A percentile compares a stretch with the other conserved stretches of the same genome.
Conservation (phyloP, 2,113 vertebrate genomes). For the Aptenodytes patagonicus region DNA sequence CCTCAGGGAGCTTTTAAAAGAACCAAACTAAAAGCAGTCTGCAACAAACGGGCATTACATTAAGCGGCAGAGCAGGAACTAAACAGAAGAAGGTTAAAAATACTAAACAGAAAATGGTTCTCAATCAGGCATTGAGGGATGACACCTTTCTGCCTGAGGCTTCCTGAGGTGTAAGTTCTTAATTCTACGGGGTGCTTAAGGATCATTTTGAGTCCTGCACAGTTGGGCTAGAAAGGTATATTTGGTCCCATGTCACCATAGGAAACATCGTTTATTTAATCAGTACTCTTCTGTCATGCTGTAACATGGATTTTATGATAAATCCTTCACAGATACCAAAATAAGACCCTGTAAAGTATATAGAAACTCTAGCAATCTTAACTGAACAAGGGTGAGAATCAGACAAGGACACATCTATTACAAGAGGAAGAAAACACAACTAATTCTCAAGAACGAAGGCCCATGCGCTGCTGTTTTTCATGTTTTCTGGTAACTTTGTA, state of each 20-base stretch:
- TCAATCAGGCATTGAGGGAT: not conserved
- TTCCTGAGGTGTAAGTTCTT: not conserved
- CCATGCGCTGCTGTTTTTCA: not conserved
- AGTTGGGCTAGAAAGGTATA: not conserved
- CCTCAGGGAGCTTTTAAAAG: constrained; percentile 57
- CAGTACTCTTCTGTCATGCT: not conserved
- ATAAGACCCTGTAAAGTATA: not conserved
- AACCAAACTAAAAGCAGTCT: constrained; percentile 64
- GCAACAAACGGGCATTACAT: constrained; percentile 42
- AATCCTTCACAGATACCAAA: not conserved
- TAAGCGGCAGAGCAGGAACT: constrained; percentile 46
- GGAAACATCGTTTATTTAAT: not conserved
- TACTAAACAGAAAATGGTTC: not conserved
- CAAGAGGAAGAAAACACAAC: not conserved
- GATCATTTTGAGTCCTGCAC: not conserved
- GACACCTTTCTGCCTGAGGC: not conserved
- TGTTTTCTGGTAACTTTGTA: not conserved
- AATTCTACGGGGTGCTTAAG: not conserved
- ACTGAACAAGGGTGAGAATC: not conserved
- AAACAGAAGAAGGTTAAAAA: constrained; percentile 25
- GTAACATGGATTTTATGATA: not conserved
- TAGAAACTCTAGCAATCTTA: not conserved
- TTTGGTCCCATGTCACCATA: not conserved
- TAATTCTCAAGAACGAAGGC: not conserved
- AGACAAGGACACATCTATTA: not conserved